These are phyloP conservation scores for Sinocyclocheilus rhinocerous DNA, from an alignment of 2,113 vertebrate species.

Conservation along the genomic window DNA sequence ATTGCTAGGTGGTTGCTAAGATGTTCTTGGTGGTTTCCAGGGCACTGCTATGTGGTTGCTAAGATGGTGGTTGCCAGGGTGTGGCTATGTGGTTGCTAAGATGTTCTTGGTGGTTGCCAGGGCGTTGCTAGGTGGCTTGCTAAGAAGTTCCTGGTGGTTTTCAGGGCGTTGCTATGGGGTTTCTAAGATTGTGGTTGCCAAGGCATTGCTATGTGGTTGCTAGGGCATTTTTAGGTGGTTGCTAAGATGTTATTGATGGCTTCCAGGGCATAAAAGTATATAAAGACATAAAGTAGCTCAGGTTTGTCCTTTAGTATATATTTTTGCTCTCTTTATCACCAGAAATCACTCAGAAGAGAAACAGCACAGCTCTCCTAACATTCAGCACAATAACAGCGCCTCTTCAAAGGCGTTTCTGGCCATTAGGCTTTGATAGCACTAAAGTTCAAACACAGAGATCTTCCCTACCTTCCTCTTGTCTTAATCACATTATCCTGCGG, in stretches of 20 bases:
- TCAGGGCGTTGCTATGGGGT: too few relatives aligned
- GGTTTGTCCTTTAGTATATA: background rate
- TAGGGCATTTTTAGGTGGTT: background rate
- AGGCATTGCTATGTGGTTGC: background rate
- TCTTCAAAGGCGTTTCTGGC: background rate
- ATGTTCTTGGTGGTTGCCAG: too few relatives aligned
- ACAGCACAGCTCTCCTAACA: background rate
- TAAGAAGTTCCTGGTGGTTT: too few relatives aligned
- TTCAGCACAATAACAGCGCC: background rate
- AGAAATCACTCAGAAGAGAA: background rate
- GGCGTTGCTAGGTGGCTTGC: too few relatives aligned
- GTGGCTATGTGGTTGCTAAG: too few relatives aligned
- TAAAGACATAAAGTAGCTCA: background rate
- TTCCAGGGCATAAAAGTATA: background rate
- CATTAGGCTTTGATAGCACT: background rate
- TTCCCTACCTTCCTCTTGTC: constrained; percentile 57
- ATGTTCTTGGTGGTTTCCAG: too few relatives aligned
- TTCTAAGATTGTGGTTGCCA: too few relatives aligned
- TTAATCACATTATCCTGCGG: constrained; percentile 75
- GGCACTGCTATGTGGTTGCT: too few relatives aligned
- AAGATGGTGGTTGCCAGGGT: too few relatives aligned
- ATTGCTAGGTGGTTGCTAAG: background rate
- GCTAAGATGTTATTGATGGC: background rate
- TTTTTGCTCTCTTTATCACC: background rate
- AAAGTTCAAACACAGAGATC: background rate